A percentile compares a stretch with the other conserved stretches of the same genome.
These are phyloP conservation scores for Caranx melampygus DNA, from an alignment of 2,113 vertebrate species.

Conservation along the genomic window DNA sequence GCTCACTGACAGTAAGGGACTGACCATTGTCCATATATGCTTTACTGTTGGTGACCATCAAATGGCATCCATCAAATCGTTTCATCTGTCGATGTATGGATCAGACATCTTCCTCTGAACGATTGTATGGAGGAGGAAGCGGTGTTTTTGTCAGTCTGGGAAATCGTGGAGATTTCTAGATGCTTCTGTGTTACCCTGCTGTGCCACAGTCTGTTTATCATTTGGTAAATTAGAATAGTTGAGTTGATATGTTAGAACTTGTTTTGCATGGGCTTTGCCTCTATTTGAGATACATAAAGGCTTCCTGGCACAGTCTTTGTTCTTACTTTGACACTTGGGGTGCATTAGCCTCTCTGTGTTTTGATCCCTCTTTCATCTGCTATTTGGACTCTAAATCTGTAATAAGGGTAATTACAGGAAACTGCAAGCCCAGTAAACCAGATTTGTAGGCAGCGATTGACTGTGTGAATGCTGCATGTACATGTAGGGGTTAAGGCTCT, in stretches of 20 bases:
- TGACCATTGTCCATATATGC: conserved; percentile 27
- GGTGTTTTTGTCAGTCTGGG: not conserved
- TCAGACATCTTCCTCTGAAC: not conserved
- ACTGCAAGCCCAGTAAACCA: conserved; percentile 42
- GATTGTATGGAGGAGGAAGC: not conserved
- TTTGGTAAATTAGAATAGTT: conserved; percentile 41
- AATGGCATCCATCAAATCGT: not conserved
- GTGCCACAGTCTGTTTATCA: conserved; percentile 32
- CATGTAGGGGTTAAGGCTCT: conserved; percentile 1
- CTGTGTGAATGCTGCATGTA: conserved; percentile 21
- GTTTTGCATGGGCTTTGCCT: conserved; percentile 47
- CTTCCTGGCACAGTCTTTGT: conserved; percentile 52
- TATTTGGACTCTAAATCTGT: conserved; percentile 62
- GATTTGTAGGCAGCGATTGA: conserved; percentile 35
- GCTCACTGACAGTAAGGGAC: conserved; percentile 52
- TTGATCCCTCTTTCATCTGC: conserved; percentile 61
- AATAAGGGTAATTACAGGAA: conserved; percentile 67
- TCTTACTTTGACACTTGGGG: conserved; percentile 49
- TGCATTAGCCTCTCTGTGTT: conserved; percentile 21
- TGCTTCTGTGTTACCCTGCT: not conserved
- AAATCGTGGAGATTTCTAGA: conserved; percentile 35
- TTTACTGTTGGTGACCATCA: conserved; percentile 4
- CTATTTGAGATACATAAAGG: conserved; percentile 38
- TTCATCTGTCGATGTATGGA: not conserved
- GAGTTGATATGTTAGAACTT: conserved; percentile 57